Conservation (phyloP, 2,113 vertebrate genomes). For the Lagopus muta region DNA sequence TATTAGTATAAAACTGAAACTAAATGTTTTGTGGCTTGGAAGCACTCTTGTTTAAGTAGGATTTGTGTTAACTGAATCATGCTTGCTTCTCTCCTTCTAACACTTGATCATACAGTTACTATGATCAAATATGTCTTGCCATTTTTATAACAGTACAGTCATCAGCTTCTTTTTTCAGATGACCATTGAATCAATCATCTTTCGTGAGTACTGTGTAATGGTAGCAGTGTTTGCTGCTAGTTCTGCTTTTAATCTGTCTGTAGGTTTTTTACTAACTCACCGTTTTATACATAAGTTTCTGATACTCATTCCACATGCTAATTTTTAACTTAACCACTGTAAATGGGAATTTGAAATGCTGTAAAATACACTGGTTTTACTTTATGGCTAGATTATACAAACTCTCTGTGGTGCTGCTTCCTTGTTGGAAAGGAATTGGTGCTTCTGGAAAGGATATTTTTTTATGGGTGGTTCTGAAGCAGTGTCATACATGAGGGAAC, state of each 20-base stretch:
- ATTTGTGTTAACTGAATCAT: background rate
- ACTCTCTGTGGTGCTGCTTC: background rate
- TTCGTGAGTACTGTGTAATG: background rate
- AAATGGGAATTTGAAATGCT: constrained; percentile 25
- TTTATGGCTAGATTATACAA: background rate
- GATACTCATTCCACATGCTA: constrained; percentile 39
- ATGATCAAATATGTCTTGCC: constrained; percentile 14
- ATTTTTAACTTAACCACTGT: background rate
- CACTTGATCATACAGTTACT: background rate
- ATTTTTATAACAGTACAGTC: background rate
- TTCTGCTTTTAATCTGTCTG: background rate
- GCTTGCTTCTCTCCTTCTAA: background rate
- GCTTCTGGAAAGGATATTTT: background rate
- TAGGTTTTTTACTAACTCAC: constrained; percentile 1
- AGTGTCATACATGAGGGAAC: background rate
- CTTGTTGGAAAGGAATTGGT: background rate
- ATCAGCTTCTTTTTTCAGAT: constrained; percentile 36
- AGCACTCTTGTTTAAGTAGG: constrained; percentile 18
- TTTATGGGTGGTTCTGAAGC: background rate
- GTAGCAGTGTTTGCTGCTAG: background rate
- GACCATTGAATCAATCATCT: constrained; percentile 32
- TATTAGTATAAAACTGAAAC: background rate
- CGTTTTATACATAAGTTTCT: background rate
- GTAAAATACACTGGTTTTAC: background rate
- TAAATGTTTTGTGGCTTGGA: background rate